phyloP scores from a whole-genome alignment of 2,113 vertebrate genomes.

The Lampris incognitus region DNA sequence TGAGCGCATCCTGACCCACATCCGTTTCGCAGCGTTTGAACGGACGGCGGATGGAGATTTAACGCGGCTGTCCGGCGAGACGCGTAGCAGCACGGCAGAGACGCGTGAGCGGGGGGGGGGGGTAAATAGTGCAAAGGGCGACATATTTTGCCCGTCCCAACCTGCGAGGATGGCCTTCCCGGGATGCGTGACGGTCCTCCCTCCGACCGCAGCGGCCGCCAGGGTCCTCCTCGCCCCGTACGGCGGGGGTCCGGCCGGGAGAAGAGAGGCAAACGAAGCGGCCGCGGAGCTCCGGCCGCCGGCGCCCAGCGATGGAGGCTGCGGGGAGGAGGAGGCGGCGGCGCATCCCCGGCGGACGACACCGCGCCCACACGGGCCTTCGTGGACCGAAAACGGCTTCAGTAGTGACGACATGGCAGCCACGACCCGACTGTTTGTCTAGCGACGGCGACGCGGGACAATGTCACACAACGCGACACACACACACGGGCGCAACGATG shows the following conservation, averaged over 20 bases:
- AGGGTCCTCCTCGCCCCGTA: constrained; percentile 70
- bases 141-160: constrained; percentile 23
- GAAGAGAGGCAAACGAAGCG: constrained; percentile 13
- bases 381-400: constrained; percentile 76
- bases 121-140: no score
- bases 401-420: constrained; percentile 75
- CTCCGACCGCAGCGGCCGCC: constrained; percentile 73
- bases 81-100: not conserved
- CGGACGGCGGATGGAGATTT: constrained; percentile 58
- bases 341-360: constrained; percentile 55
- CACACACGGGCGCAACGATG: constrained; percentile 47
- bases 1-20: constrained; percentile 65
- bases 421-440: no score
- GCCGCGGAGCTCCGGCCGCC: constrained; percentile 31
- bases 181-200: constrained; percentile 78
- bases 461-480: constrained; percentile 42
- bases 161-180: constrained; percentile 85
- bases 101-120: no score
- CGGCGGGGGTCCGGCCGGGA: constrained; percentile 32
- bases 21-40: constrained; percentile 47
- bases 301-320: constrained; percentile 32
- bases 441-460: constrained; percentile 19
- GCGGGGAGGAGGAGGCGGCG: constrained; percentile 46
- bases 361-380: constrained; percentile 72
- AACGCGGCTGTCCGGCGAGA: constrained; percentile 6